phyloP scores from a whole-genome alignment of 2,888 invertebrate genomes.

The Helobdella robusta region DNA sequence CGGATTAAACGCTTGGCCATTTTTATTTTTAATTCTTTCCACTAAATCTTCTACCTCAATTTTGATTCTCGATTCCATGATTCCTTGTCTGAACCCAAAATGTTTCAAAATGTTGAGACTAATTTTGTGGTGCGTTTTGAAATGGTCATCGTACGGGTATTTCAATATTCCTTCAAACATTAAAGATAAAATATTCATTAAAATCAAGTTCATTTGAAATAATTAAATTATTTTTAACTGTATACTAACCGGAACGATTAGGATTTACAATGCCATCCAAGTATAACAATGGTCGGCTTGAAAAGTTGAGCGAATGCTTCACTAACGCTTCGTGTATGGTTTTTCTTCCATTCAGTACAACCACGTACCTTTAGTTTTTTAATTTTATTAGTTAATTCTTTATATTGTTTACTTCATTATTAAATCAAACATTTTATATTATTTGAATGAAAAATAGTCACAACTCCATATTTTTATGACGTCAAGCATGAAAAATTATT shows the following conservation, averaged over 20 bases:
- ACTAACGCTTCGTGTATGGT: conserved; percentile 10
- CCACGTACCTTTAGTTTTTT: conserved; percentile 12
- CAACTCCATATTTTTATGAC: too few species aligned
- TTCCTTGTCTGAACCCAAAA: conserved; percentile 9
- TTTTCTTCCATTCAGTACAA: conserved; percentile 10
- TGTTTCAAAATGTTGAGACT: conserved; percentile 3
- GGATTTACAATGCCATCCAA: background rate
- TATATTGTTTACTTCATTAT: too few species aligned
- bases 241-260: too few species aligned
- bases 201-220: too few species aligned
- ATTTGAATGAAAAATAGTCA: too few species aligned
- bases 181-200: too few species aligned
- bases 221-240: too few species aligned
- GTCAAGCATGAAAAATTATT: too few species aligned
- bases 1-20: conserved; percentile 21
- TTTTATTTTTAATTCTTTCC: background rate
- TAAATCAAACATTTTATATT: too few species aligned
- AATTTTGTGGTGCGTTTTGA: conserved; percentile 6
- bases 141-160: background rate
- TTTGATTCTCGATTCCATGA: conserved; percentile 10
- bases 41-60: conserved; percentile 17
- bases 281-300: conserved; percentile 11
- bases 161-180: conserved; percentile 9
- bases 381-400: too few species aligned
- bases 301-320: conserved; percentile 7